These are phyloP conservation scores for Myotis myotis DNA, from an alignment of 2,797 vertebrate genomes.

Conservation along the genomic window DNA sequence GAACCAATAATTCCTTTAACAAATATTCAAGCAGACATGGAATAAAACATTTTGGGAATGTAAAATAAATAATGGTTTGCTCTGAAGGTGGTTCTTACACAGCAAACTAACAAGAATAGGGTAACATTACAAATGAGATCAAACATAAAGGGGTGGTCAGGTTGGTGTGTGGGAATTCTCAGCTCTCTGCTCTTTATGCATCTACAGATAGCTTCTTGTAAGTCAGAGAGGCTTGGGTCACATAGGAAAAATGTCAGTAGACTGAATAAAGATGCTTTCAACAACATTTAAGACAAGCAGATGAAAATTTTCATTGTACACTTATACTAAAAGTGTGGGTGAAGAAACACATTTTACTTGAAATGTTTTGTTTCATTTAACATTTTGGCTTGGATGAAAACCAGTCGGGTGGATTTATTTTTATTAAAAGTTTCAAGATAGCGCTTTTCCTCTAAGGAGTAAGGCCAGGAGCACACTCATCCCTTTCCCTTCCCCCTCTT, in stretches of 20 bases:
- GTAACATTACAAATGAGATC: not conserved
- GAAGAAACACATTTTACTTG: slow-evolving; percentile 31
- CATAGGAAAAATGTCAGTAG: not conserved
- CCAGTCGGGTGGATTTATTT: not conserved
- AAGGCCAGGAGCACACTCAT: not conserved
- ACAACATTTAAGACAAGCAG: not conserved
- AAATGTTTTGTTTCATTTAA: slow-evolving; percentile 19
- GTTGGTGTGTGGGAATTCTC: not conserved
- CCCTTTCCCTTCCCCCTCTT: not conserved
- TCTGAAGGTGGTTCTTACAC: not conserved
- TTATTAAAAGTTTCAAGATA: slow-evolving; percentile 20
- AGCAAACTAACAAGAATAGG: not conserved
- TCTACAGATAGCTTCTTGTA: not conserved
- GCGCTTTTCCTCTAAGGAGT: not conserved
- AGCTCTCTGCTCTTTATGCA: not conserved
- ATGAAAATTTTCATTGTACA: slow-evolving; percentile 33
- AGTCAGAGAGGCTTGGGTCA: not conserved
- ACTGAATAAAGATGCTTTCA: not conserved
- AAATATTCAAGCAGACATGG: not conserved
- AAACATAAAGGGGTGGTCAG: not conserved
- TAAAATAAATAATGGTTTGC: not conserved
- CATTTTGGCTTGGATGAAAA: slow-evolving; percentile 35
- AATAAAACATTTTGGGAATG: not conserved
- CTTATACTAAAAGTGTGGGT: not conserved
- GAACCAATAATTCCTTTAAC: not conserved